phyloP scores from a whole-genome alignment of 1,140 invertebrate species.

The Drosophila nigromelanica region DNA sequence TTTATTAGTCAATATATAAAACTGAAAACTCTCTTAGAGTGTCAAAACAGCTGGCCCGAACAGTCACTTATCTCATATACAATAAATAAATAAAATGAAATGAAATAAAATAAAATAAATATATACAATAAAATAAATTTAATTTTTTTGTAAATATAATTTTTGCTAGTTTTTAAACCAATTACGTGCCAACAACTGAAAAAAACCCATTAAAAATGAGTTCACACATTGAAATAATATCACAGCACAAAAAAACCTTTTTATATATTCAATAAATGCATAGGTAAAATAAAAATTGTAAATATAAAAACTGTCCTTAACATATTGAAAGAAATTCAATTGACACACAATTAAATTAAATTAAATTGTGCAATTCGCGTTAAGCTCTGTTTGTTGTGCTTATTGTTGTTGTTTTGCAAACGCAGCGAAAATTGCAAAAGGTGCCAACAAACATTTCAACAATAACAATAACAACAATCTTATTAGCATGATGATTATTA shows the following conservation, averaged over 20 bases:
- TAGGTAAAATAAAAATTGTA: background rate
- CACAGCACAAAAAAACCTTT: conserved; percentile 30
- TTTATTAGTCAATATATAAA: too few species aligned
- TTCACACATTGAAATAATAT: conserved; percentile 28
- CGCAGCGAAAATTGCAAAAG: conserved; percentile 26
- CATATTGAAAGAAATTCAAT: conserved; percentile 64
- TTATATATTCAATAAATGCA: conserved; percentile 3
- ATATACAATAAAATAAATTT: too few species aligned
- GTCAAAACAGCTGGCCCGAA: too few species aligned
- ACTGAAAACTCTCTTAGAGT: too few species aligned
- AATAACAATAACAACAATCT: conserved; percentile 32
- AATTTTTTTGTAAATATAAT: background rate
- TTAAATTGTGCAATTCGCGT: conserved; percentile 55
- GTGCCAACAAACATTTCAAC: conserved; percentile 23
- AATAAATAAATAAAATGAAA: too few species aligned
- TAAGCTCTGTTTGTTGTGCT: conserved; percentile 21
- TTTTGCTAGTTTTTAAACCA: background rate
- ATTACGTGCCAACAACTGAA: background rate
- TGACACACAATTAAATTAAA: conserved; percentile 75
- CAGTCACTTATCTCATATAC: too few species aligned
- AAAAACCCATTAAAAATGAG: conserved; percentile 40
- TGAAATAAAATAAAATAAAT: too few species aligned
- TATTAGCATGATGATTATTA: conserved; percentile 82
- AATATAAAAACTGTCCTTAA: conserved; percentile 12
- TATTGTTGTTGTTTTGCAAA: conserved; percentile 20